A percentile compares a stretch with the other conserved stretches of the same genome.
These are phyloP conservation scores for Smutsia gigantea DNA, from an alignment of 2,797 vertebrate species.

Conservation along the genomic window DNA sequence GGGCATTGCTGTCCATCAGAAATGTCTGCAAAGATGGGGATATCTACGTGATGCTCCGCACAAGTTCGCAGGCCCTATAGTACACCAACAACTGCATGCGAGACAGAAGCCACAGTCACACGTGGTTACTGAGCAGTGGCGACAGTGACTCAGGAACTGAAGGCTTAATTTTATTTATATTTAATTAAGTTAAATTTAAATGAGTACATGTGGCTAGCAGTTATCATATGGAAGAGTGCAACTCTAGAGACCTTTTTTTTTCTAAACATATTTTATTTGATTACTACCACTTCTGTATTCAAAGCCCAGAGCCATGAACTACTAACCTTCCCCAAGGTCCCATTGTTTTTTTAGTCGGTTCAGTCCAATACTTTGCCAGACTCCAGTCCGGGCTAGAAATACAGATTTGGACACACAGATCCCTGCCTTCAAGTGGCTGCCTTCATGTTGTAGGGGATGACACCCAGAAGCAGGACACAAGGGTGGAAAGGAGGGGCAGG, in stretches of 20 bases:
- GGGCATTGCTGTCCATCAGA: not conserved
- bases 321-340: not conserved
- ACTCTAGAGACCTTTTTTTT: no score
- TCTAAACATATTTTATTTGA: not conserved
- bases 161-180: not conserved
- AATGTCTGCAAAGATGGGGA: not conserved
- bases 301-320: not conserved
- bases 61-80: accelerated
- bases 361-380: not conserved
- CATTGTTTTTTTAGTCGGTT: not conserved
- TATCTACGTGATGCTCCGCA: accelerated
- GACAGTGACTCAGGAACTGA: accelerated
- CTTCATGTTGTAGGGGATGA: accelerated
- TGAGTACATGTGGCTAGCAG: no score
- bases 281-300: not conserved
- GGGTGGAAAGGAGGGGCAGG: accelerated
- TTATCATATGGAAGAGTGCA: accelerated
- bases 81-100: accelerated
- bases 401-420: accelerated
- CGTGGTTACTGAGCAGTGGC: not conserved
- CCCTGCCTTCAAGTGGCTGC: accelerated
- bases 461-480: no score
- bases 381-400: no score
- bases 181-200: not conserved
- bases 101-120: accelerated